phyloP scores from a whole-genome alignment of 2,797 vertebrate species.

The Gadopsis marmoratus region DNA sequence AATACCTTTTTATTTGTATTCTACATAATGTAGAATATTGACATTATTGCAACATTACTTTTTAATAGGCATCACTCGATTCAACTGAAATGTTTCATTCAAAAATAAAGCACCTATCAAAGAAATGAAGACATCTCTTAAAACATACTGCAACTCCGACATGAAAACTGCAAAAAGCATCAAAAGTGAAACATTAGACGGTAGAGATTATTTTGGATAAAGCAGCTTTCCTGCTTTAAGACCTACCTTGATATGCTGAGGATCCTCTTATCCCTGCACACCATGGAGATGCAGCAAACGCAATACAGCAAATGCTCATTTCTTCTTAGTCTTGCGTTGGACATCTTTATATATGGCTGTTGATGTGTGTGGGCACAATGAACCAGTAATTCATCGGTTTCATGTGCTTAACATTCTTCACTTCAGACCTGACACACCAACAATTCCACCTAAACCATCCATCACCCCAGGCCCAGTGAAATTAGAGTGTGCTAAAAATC shows the following conservation, averaged over 20 bases:
- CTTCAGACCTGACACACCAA: conserved; percentile 7
- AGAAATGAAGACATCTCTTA: neutral
- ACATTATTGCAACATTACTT: neutral
- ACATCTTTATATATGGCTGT: conserved; percentile 58
- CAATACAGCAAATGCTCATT: neutral
- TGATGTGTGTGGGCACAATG: conserved; percentile 37
- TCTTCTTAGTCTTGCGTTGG: conserved; percentile 6
- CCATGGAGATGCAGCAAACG: neutral
- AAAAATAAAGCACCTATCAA: neutral
- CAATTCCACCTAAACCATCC: conserved; percentile 41
- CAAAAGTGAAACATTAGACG: neutral
- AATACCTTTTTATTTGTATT: no score
- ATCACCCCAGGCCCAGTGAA: conserved; percentile 43
- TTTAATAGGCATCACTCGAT: neutral
- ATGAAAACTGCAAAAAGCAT: neutral
- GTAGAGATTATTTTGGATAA: neutral
- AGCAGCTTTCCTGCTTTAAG: neutral
- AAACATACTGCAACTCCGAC: neutral
- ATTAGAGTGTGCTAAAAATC: conserved; percentile 55
- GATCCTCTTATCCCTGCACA: conserved; percentile 18
- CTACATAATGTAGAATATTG: no score
- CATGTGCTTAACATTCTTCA: neutral
- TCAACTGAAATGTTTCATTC: neutral
- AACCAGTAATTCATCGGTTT: conserved; percentile 23
- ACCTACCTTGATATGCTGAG: conserved; percentile 45